phyloP scores from a whole-genome alignment of 2,113 vertebrate genomes.

The Irena cyanogastra region DNA sequence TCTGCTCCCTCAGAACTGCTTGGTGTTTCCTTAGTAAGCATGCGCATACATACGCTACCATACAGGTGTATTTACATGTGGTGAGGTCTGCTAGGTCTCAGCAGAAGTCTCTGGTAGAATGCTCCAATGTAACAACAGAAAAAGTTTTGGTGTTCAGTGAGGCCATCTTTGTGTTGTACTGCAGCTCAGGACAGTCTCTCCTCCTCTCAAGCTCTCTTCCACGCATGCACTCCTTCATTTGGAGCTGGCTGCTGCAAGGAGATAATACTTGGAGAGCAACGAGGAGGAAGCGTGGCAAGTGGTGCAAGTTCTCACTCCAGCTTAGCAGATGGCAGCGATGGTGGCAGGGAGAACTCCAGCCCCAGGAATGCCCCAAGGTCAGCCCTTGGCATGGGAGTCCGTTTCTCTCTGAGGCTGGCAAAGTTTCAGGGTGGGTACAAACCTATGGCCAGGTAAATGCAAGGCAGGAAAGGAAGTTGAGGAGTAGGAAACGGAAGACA shows the following conservation, averaged over 20 bases:
- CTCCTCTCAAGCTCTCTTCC: not conserved
- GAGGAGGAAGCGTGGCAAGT: constrained; percentile 8
- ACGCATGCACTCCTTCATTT: not conserved
- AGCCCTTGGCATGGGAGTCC: not conserved
- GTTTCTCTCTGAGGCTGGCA: not conserved
- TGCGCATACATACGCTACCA: constrained; percentile 25
- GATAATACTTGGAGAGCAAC: not conserved
- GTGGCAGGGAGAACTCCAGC: not conserved
- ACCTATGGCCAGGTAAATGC: constrained; percentile 2
- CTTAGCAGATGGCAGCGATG: not conserved
- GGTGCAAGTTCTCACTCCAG: constrained; percentile 25
- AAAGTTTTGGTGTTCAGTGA: constrained; percentile 41
- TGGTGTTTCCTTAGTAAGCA: constrained; percentile 32
- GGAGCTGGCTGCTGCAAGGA: constrained; percentile 7
- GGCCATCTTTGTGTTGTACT: not conserved
- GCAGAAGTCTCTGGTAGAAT: constrained; percentile 53
- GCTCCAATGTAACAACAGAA: constrained; percentile 32
- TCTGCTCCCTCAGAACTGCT: not conserved
- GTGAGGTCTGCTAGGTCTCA: constrained; percentile 34
- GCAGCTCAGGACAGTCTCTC: constrained; percentile 12
- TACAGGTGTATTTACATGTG: constrained; percentile 62
- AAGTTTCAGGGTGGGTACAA: not conserved
- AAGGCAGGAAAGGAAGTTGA: not conserved
- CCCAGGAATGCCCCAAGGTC: not conserved
- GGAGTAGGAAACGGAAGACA: constrained; percentile 52